Evolutionary conservation across 2,113 vertebrate genomes (phyloP).

Genomic region (Petaurus breviceps): DNA sequence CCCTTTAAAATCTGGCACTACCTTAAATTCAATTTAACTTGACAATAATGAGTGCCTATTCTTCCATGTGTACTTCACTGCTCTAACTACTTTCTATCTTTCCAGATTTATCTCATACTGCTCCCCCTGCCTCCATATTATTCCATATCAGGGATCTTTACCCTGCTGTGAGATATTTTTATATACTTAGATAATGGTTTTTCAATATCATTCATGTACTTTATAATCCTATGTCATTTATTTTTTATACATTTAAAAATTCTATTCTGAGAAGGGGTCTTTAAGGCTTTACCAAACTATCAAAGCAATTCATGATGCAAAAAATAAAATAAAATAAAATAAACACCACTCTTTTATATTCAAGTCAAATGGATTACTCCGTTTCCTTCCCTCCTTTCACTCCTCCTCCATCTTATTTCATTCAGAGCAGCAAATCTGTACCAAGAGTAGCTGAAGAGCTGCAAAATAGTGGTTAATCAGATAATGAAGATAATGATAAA

Average conservation of each 20-base stretch:
- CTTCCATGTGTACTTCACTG: background rate
- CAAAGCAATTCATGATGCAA: background rate
- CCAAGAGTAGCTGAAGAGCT: conserved; percentile 48
- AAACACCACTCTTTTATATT: background rate
- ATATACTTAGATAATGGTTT: background rate
- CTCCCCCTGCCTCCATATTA: background rate
- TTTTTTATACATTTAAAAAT: background rate
- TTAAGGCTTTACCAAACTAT: background rate
- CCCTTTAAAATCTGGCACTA: background rate
- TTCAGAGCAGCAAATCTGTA: conserved; percentile 3
- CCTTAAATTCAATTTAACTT: background rate
- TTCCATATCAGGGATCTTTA: background rate
- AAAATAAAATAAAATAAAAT: background rate
- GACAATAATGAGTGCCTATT: background rate
- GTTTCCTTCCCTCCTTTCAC: background rate
- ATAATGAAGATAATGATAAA: conserved; percentile 49
- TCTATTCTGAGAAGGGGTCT: background rate
- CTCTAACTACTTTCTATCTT: background rate
- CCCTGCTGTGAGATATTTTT: background rate
- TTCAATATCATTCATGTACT: background rate
- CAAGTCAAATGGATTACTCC: background rate
- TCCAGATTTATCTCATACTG: background rate
- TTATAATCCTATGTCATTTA: background rate
- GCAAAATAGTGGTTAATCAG: conserved; percentile 63
- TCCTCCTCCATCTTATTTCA: background rate